A percentile compares a stretch with the other conserved stretches of the same genome.
Evolutionary conservation across 2,113 vertebrate genomes (phyloP).

Genomic region (Bubo scandiacus): DNA sequence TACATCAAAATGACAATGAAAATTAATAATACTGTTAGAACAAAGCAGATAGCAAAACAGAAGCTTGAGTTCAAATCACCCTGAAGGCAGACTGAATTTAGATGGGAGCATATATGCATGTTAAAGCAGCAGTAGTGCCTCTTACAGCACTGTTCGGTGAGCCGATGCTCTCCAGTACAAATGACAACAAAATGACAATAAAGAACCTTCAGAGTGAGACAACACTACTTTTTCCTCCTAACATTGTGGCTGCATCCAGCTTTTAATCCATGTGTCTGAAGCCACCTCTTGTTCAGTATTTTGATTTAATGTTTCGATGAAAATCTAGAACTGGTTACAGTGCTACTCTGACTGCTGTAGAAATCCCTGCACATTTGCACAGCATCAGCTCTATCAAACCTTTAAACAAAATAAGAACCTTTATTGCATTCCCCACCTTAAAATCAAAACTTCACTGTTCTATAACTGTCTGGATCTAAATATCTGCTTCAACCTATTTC

Average conservation of each 20-base stretch:
- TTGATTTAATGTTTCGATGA: background rate
- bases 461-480: background rate
- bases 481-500: background rate
- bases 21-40: background rate
- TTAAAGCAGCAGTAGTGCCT: background rate
- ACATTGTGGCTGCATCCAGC: background rate
- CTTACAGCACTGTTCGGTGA: background rate
- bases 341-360: background rate
- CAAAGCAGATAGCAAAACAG: background rate
- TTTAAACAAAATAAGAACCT: background rate
- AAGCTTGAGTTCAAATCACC: background rate
- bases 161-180: background rate
- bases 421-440: background rate
- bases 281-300: background rate
- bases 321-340: background rate
- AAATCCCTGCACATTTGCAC: background rate
- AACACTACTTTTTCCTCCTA: background rate
- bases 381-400: background rate
- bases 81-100: background rate
- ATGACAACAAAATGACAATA: background rate
- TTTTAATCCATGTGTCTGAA: background rate
- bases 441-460: background rate
- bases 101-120: background rate
- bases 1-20: background rate
- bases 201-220: background rate